These are phyloP conservation scores for Triops longicaudatus DNA, from an alignment of 1,140 invertebrate genomes.

Conservation along the genomic window DNA sequence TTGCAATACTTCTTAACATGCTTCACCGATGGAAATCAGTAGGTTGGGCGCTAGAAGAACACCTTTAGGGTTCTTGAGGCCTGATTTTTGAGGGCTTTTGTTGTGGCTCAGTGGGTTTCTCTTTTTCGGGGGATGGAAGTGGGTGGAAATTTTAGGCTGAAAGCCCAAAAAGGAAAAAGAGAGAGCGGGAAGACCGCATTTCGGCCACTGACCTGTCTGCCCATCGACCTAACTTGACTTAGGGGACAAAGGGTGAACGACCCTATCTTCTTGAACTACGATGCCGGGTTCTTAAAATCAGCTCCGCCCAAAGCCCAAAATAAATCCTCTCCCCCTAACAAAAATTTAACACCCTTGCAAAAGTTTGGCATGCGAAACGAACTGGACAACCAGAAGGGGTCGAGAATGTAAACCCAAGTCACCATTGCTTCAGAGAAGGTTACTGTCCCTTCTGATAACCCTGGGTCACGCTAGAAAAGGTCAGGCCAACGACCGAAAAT, in stretches of 20 bases:
- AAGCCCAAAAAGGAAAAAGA: background rate
- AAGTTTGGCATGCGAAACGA: constrained; percentile 9
- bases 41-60: constrained; percentile 3
- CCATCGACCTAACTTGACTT: background rate
- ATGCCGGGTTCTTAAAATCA: background rate
- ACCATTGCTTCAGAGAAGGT: background rate
- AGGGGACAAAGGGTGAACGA: constrained; percentile 11
- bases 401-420: constrained; percentile 4
- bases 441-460: constrained; percentile 9
- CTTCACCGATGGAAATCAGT: background rate
- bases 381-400: background rate
- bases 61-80: background rate
- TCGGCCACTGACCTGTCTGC: constrained; percentile 9
- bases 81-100: constrained; percentile 8
- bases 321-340: background rate
- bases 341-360: constrained; percentile 8
- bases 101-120: background rate
- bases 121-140: background rate
- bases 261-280: background rate
- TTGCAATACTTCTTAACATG: constrained; percentile 15
- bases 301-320: background rate
- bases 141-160: background rate
- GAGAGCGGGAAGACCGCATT: background rate
- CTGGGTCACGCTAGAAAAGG: background rate
- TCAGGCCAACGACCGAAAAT: constrained; percentile 1